A percentile compares a stretch with the other conserved stretches of the same genome.
These are phyloP conservation scores for Labrus mixtus DNA, from an alignment of 2,113 vertebrate species.

Conservation along the genomic window DNA sequence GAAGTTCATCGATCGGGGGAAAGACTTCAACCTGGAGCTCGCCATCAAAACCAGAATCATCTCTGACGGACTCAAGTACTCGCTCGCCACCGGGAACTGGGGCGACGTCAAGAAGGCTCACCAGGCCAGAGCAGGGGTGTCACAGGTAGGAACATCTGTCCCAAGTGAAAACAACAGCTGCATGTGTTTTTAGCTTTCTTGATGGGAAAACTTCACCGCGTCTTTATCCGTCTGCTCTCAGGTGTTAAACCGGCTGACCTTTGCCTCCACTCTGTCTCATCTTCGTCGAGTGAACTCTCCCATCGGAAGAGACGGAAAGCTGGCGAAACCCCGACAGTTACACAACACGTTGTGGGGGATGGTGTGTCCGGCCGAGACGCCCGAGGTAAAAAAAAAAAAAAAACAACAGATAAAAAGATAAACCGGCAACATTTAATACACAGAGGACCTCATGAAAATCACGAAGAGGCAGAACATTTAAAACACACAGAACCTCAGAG, in stretches of 20 bases:
- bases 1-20: conserved; percentile 97
- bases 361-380: conserved; percentile 98
- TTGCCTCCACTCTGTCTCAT: conserved; percentile 96
- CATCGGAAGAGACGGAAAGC: conserved; percentile 95
- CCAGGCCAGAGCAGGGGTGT: conserved; percentile 97
- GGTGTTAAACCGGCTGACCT: conserved; percentile 97
- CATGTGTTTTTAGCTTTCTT: too few relatives aligned
- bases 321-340: conserved; percentile 97
- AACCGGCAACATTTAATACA: too few relatives aligned
- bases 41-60: conserved; percentile 98
- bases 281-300: conserved; percentile 96
- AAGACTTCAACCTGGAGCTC: conserved; percentile 98
- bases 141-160: conserved; percentile 86
- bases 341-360: conserved; percentile 99
- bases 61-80: conserved; percentile 98
- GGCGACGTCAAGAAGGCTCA: conserved; percentile 99
- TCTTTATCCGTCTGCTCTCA: conserved; percentile 55
- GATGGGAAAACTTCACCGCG: too few relatives aligned
- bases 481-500: too few relatives aligned
- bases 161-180: too few relatives aligned
- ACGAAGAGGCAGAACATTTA: too few relatives aligned
- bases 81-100: conserved; percentile 98
- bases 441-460: too few relatives aligned
- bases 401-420: too few relatives aligned
- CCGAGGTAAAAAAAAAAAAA: conserved; percentile 86